Base-by-base conservation (phyloP, 2,113 vertebrate genomes). In the Oryzias curvinotus region DNA sequence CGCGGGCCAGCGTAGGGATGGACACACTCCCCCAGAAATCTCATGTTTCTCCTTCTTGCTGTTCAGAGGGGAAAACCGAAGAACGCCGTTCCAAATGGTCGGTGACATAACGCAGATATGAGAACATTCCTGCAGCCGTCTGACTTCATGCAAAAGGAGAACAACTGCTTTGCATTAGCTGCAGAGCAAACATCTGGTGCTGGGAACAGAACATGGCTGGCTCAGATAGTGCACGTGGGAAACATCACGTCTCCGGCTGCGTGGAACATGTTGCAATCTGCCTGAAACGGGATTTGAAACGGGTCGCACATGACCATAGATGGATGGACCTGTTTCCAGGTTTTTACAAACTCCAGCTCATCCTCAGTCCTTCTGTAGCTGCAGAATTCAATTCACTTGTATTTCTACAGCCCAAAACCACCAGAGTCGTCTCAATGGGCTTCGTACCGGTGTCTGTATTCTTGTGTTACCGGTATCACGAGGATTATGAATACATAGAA, bases 81-180 rank as follows among this genome's bases (percentile, higher is more conserved):
- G 68, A 78, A 3, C 62, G 7, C 65, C 7, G 21, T 49, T 68
- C 66, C 21, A 68, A 72, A 69, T 78, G 73, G 30, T 66, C 64
- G 69, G 79, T 84, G 81, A 82, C 86, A 78, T 76, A 77, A 73
- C 1, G 21, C 18, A 64, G 57, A 65, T 82, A 77, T 63, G 56
- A 57, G 53, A 77, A 51, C 62, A 52, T 78, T 80, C 73, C 74
- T 72, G 52, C 69, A 62, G 65, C 42, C 58, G 50, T 71, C 65
- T 15, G 12, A 75, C 75, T 76, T 74, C 41, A 52, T 54, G 65
- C 41, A n/a, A 73, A 43, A 68, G 54, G 21, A 53, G 58, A 83
- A 72, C 57, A 45, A 71, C 72, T 70, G 66, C 66, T 73, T 48
- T 28, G 41, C 25, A 30, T 73, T 68, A 47, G 21, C 43, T 17